phyloP scores from a whole-genome alignment of 2,113 vertebrate genomes.

The Ovibos moschatus region DNA sequence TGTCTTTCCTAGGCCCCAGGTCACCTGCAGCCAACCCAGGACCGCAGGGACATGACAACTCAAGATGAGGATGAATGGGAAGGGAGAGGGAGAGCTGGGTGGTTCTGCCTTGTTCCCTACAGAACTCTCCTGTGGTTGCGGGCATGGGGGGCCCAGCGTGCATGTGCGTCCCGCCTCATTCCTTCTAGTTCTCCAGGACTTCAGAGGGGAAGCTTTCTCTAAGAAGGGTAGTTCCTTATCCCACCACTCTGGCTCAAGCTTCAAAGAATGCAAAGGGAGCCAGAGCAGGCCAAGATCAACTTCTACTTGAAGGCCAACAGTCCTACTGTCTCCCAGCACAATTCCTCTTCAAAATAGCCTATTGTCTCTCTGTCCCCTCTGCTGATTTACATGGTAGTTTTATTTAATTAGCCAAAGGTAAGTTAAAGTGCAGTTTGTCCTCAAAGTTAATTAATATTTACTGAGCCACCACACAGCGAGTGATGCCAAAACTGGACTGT shows the following conservation, averaged over 20 bases:
- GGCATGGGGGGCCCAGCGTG: not conserved
- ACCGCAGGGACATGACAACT: not conserved
- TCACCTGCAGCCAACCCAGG: not conserved
- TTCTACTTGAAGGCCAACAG: not conserved
- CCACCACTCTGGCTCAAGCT: not conserved
- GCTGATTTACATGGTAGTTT: conserved; percentile 55
- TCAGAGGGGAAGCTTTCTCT: not conserved
- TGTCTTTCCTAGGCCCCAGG: not conserved
- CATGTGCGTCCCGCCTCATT: not conserved
- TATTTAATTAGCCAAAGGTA: conserved; percentile 65
- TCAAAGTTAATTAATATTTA: conserved; percentile 67
- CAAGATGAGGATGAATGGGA: not conserved
- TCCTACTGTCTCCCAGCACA: not conserved
- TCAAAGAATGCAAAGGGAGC: not conserved
- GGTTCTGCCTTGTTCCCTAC: not conserved
- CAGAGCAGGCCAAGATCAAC: not conserved
- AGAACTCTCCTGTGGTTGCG: not conserved
- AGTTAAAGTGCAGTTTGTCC: conserved; percentile 67
- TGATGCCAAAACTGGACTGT: conserved; percentile 43
- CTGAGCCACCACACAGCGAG: conserved; percentile 43
- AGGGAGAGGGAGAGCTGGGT: not conserved
- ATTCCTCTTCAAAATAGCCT: conserved; percentile 12
- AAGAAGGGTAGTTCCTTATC: not conserved
- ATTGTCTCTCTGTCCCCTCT: conserved; percentile 29
- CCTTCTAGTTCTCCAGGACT: not conserved